These are phyloP conservation scores for Elmis aenea DNA, from an alignment of 2,888 invertebrate species.

Conservation along the genomic window DNA sequence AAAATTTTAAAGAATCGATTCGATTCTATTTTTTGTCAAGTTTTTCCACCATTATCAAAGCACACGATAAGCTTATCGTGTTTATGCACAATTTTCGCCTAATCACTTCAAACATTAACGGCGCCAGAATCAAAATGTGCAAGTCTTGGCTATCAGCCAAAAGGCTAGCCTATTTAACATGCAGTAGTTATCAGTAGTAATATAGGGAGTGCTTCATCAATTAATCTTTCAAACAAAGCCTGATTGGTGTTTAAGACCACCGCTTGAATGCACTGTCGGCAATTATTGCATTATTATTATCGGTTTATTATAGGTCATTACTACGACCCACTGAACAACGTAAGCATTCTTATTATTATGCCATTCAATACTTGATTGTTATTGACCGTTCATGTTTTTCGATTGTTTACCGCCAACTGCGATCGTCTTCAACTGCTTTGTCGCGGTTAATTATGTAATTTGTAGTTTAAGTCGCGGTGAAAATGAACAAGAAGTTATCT, in stretches of 20 bases:
- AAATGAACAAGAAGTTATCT: too few species aligned
- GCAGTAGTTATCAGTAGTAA: constrained; percentile 7
- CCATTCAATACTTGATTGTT: background rate
- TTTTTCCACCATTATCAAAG: too few species aligned
- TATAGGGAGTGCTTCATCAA: constrained; percentile 14
- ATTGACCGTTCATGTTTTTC: background rate
- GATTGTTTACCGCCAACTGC: too few species aligned
- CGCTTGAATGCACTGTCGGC: constrained; percentile 2
- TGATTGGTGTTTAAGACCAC: constrained; percentile 11
- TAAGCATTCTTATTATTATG: constrained; percentile 4
- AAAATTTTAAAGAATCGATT: too few species aligned
- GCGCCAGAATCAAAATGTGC: constrained; percentile 1
- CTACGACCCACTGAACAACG: background rate
- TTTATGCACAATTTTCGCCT: too few species aligned
- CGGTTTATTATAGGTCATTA: constrained; percentile 8
- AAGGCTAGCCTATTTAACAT: constrained; percentile 7
- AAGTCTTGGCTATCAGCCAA: constrained; percentile 7
- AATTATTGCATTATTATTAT: constrained; percentile 10
- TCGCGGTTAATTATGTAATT: too few species aligned
- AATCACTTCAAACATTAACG: too few species aligned
- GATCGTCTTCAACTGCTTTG: too few species aligned
- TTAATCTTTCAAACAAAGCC: constrained; percentile 11
- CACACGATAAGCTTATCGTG: too few species aligned
- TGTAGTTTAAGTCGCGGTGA: too few species aligned
- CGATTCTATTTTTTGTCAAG: too few species aligned